These are phyloP conservation scores for Diarsia rubi DNA, from an alignment of 2,888 invertebrate genomes.

Conservation along the genomic window DNA sequence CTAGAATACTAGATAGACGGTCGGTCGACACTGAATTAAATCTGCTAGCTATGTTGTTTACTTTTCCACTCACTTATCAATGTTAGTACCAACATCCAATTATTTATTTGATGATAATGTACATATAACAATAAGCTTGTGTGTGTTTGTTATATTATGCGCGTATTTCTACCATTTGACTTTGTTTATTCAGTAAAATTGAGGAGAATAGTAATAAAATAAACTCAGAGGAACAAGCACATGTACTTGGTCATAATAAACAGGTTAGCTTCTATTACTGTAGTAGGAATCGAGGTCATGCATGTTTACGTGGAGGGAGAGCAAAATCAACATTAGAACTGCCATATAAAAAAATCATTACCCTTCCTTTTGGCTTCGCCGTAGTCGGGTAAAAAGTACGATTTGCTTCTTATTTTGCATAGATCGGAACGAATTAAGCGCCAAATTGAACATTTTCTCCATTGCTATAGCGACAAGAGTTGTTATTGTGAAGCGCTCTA, in stretches of 20 bases:
- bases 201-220: neutral
- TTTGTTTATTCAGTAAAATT: constrained; percentile 1
- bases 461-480: constrained; percentile 58
- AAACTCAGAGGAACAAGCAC: neutral
- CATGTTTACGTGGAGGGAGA: constrained; percentile 19
- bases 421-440: constrained; percentile 35
- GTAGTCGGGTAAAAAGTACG: too few relatives aligned
- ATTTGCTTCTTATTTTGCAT: constrained; percentile 2
- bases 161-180: neutral
- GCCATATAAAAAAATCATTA: constrained; percentile 49
- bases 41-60: constrained; percentile 31
- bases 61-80: constrained; percentile 37
- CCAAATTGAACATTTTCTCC: constrained; percentile 33
- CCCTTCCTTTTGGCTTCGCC: too few relatives aligned
- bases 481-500: constrained; percentile 12
- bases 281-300: constrained; percentile 37
- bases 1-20: neutral
- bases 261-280: neutral
- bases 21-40: constrained; percentile 13
- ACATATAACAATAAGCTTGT: neutral
- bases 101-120: constrained; percentile 29
- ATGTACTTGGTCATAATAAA: neutral
- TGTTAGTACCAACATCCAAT: constrained; percentile 5
- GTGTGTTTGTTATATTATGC: neutral
- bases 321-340: constrained; percentile 1